A percentile compares a stretch with the other conserved stretches of the same genome.
Evolutionary conservation across 2,888 invertebrate species (phyloP).

Genomic region (Stegana nigrithorax): DNA sequence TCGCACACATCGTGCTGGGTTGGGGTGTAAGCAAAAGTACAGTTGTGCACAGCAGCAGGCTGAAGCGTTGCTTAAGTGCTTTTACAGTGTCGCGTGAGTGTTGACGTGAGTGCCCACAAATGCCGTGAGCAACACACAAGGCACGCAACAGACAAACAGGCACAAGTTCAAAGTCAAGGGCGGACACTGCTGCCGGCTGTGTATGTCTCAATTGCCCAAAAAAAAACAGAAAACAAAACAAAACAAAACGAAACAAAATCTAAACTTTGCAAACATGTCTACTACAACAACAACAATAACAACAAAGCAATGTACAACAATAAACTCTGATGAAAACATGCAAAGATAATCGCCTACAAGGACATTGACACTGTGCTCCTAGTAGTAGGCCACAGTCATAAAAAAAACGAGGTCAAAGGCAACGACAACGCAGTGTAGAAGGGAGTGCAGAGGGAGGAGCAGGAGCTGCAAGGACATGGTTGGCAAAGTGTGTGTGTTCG

Average conservation of each 20-base stretch:
- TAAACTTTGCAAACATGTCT: neutral
- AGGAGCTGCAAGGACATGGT: neutral
- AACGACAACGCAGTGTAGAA: neutral
- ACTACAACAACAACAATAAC: neutral
- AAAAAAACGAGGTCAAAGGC: constrained; percentile 8
- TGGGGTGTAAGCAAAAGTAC: constrained; percentile 37
- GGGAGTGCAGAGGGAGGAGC: constrained; percentile 22
- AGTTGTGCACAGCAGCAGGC: constrained; percentile 36
- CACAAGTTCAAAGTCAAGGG: neutral
- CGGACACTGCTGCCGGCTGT: neutral
- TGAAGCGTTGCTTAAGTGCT: constrained; percentile 26
- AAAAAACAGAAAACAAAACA: no score
- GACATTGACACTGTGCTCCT: constrained; percentile 43
- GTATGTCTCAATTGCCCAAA: no score
- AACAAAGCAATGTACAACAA: neutral
- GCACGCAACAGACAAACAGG: constrained; percentile 18
- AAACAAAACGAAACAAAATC: no score
- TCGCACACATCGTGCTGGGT: no score
- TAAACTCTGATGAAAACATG: constrained; percentile 25
- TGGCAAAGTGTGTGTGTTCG: no score
- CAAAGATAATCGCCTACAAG: constrained; percentile 15
- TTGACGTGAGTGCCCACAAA: no score
- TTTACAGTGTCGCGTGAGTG: no score
- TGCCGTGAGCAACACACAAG: no score
- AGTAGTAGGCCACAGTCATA: constrained; percentile 25